Percentiles rank a stretch among this genome's conserved stretches.
phyloP scores from a whole-genome alignment of 2,797 vertebrate species.

The Neomorphus geoffroyi region DNA sequence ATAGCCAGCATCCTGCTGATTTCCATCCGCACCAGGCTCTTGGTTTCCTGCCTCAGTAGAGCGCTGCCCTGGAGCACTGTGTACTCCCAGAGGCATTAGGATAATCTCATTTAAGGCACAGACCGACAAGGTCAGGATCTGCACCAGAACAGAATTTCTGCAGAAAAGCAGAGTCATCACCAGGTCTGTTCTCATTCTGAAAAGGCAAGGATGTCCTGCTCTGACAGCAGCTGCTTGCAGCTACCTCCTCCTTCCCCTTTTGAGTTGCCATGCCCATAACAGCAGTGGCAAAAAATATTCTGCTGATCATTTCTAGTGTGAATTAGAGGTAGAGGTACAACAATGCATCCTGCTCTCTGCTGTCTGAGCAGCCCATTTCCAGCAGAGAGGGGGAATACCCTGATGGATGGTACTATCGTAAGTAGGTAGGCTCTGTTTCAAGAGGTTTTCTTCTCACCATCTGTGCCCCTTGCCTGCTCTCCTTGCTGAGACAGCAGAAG shows the following conservation, averaged over 20 bases:
- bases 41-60: neutral
- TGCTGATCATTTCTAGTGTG: neutral
- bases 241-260: neutral
- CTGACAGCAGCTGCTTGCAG: neutral
- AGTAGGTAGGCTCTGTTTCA: neutral
- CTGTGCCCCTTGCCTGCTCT: neutral
- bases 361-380: neutral
- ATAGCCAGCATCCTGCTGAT: neutral
- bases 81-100: neutral
- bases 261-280: neutral
- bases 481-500: neutral
- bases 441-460: neutral
- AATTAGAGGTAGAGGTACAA: neutral
- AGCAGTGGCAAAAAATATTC: neutral
- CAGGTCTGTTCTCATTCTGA: neutral
- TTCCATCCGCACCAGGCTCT: accelerated
- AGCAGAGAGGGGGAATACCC: neutral
- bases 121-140: neutral
- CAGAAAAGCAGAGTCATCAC: neutral
- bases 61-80: neutral
- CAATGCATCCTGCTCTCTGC: neutral
- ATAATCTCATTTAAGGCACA: neutral
- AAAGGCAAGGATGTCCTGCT: neutral
- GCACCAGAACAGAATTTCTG: neutral
- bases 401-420: neutral